Evolutionary conservation across 2,797 vertebrate species (phyloP).

Genomic region (Craterocephalus amniculus): DNA sequence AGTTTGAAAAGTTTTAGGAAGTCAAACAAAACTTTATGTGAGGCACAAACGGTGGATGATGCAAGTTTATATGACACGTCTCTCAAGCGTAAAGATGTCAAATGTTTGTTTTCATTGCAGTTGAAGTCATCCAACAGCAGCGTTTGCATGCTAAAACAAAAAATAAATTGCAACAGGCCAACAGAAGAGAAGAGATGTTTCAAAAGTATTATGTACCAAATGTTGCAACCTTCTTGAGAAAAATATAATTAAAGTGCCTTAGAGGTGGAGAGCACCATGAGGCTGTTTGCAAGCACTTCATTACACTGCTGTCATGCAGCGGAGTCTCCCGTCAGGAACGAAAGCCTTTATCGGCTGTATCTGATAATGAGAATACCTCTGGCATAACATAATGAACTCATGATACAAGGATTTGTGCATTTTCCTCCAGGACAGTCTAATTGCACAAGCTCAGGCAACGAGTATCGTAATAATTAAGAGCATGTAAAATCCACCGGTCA

Average conservation of each 20-base stretch:
- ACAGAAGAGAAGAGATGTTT: slow-evolving; percentile 7
- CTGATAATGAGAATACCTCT: slow-evolving; percentile 36
- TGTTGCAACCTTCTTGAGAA: slow-evolving; percentile 33
- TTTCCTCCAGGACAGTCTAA: slow-evolving; percentile 20
- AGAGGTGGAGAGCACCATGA: slow-evolving; percentile 35
- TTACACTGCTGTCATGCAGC: slow-evolving; percentile 38
- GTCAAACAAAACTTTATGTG: background rate
- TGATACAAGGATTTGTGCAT: slow-evolving; percentile 9
- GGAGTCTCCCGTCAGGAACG: slow-evolving; percentile 6
- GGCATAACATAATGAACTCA: slow-evolving; percentile 18
- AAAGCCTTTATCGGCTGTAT: slow-evolving; percentile 22
- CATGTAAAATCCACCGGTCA: slow-evolving; percentile 1
- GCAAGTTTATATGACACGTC: no score
- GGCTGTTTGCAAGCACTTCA: slow-evolving; percentile 50
- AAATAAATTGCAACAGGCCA: slow-evolving; percentile 5
- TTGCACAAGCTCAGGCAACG: slow-evolving; percentile 10
- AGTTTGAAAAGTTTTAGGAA: background rate
- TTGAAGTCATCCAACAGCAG: background rate
- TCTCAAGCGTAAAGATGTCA: no score
- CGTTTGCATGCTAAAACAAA: background rate
- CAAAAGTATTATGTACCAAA: slow-evolving; percentile 22
- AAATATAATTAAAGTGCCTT: slow-evolving; percentile 51
- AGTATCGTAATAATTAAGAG: slow-evolving; percentile 11
- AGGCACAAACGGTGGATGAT: background rate
- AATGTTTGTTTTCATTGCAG: no score